A percentile compares a stretch with the other conserved stretches of the same genome.
These are phyloP conservation scores for Galaxea fascicularis DNA, from an alignment of 92 coral and sea anemone genomes.

Conservation along the genomic window DNA sequence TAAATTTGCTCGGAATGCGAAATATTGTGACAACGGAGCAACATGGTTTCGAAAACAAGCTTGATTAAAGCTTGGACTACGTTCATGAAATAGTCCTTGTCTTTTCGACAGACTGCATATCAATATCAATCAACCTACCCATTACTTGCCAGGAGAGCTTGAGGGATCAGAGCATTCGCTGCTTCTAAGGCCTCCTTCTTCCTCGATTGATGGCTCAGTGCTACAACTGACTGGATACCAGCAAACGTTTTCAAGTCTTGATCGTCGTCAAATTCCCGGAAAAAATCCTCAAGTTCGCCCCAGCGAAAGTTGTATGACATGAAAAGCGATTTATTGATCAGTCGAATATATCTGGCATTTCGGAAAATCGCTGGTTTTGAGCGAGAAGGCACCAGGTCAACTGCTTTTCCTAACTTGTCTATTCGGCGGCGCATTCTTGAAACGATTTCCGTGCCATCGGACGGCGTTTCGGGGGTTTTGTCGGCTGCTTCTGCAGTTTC, in stretches of 20 bases:
- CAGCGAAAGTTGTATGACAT: slow-evolving; percentile 37
- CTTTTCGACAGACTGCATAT: no score
- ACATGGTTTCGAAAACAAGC: no score
- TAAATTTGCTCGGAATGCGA: no score
- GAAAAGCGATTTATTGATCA: slow-evolving; percentile 33
- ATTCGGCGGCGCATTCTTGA: slow-evolving; percentile 24
- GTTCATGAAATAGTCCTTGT: no score
- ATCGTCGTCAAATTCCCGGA: slow-evolving; percentile 27
- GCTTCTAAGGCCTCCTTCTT: slow-evolving; percentile 30
- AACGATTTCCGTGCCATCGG: slow-evolving; percentile 26
- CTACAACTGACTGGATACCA: slow-evolving; percentile 37
- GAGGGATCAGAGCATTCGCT: slow-evolving; percentile 21
- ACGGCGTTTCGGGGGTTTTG: background rate
- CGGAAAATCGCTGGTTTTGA: slow-evolving; percentile 49
- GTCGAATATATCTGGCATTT: slow-evolving; percentile 30
- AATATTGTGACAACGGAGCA: no score
- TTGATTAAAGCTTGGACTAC: no score
- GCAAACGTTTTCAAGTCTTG: slow-evolving; percentile 48
- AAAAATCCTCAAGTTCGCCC: slow-evolving; percentile 45
- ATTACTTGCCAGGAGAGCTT: slow-evolving; percentile 14
- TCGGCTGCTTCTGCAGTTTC: background rate
- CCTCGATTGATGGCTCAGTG: slow-evolving; percentile 28
- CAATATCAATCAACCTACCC: slow-evolving; percentile 26
- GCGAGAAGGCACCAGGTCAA: slow-evolving; percentile 31
- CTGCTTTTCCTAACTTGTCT: slow-evolving; percentile 15